Conservation (phyloP, 2,113 vertebrate species). For the Hemichromis elongatus region DNA sequence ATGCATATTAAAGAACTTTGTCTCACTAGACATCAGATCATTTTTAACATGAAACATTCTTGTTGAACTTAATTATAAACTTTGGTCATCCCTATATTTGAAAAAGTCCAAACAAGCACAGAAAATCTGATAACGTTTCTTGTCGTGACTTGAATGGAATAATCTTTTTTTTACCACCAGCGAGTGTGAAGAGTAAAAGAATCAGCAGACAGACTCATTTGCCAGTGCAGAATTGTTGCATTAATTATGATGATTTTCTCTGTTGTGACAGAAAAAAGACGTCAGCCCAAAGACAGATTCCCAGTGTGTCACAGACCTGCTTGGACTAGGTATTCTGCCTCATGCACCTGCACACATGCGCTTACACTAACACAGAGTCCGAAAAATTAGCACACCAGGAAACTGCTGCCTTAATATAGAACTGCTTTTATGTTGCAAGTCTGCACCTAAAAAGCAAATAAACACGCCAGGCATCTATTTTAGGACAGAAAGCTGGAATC, state of each 20-base stretch:
- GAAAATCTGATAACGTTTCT: background rate
- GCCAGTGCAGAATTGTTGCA: background rate
- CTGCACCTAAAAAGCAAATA: background rate
- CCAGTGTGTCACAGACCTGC: slow-evolving; percentile 86
- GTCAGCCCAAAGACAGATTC: slow-evolving; percentile 80
- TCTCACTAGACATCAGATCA: background rate
- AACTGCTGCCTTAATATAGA: background rate
- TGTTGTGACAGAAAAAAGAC: slow-evolving; percentile 58
- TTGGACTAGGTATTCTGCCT: slow-evolving; percentile 83
- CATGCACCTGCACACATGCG: background rate
- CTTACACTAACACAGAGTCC: background rate
- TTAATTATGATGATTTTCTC: slow-evolving; percentile 3
- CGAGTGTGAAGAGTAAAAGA: background rate
- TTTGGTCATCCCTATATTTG: background rate
- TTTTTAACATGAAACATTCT: background rate
- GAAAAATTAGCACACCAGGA: background rate
- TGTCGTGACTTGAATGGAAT: background rate
- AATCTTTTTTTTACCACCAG: background rate
- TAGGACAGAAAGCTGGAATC: background rate
- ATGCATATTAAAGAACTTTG: background rate
- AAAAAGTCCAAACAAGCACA: background rate
- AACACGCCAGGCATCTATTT: background rate
- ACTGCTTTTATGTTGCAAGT: background rate
- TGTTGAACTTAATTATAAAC: background rate
- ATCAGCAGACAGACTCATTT: background rate